Evolutionary conservation across 2,888 invertebrate genomes (phyloP).

Genomic region (Andrena camellia): DNA sequence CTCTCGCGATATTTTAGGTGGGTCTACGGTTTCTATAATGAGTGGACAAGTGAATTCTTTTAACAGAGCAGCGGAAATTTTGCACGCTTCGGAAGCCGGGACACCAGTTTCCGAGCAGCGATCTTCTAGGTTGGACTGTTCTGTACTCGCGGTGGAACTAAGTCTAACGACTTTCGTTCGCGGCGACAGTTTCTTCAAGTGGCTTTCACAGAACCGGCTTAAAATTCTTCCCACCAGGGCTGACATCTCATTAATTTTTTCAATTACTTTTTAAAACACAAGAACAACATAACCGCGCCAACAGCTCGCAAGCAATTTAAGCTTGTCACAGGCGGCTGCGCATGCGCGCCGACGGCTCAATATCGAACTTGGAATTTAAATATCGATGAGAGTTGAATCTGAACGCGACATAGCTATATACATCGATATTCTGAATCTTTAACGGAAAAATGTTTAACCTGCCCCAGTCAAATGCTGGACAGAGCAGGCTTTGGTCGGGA

Average conservation of each 20-base stretch:
- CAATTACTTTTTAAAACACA: background rate
- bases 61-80: slow-evolving; percentile 86
- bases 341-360: background rate
- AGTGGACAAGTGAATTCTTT: slow-evolving; percentile 86
- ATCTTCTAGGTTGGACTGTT: slow-evolving; percentile 46
- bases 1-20: slow-evolving; percentile 84
- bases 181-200: slow-evolving; percentile 45
- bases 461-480: too few relatives aligned
- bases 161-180: slow-evolving; percentile 53
- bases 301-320: background rate
- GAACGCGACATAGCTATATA: background rate
- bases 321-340: background rate
- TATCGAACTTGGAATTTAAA: slow-evolving; percentile 33
- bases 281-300: background rate
- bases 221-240: slow-evolving; percentile 58
- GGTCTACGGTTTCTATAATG: slow-evolving; percentile 85
- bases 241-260: slow-evolving; percentile 63
- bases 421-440: slow-evolving; percentile 25
- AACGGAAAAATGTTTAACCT: background rate
- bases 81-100: slow-evolving; percentile 70
- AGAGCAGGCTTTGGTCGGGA: background rate
- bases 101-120: slow-evolving; percentile 35
- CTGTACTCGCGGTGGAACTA: slow-evolving; percentile 6
- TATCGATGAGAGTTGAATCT: slow-evolving; percentile 21
- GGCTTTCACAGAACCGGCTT: slow-evolving; percentile 50